Percentiles rank a stretch among this genome's conserved stretches.
Conservation (phyloP, 1,140 invertebrate genomes). For the Coenobita brevimanus region DNA sequence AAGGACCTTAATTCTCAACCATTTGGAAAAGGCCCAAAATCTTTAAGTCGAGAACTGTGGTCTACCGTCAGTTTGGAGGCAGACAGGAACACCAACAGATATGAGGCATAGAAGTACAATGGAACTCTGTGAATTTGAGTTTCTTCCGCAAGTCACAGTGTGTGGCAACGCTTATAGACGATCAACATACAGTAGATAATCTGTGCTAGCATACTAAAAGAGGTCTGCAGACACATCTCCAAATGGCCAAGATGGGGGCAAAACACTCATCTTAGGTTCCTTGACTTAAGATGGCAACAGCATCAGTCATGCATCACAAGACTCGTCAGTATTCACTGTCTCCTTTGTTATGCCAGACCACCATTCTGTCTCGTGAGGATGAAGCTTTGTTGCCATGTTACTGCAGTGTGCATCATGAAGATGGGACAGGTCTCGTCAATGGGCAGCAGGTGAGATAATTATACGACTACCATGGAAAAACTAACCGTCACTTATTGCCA, state of each 20-base stretch:
- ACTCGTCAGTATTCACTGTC: conserved; percentile 19
- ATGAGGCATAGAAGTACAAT: conserved; percentile 11
- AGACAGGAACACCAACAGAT: conserved; percentile 15
- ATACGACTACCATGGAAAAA: conserved; percentile 13
- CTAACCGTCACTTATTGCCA: background rate
- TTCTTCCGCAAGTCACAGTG: background rate
- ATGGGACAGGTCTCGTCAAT: background rate
- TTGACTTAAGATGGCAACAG: conserved; percentile 11
- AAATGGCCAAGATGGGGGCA: conserved; percentile 21
- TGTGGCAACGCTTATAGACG: conserved; percentile 20
- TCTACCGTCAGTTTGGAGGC: background rate
- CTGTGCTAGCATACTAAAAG: conserved; percentile 22
- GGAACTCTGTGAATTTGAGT: conserved; percentile 7
- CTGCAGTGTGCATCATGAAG: conserved; percentile 7
- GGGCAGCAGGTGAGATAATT: background rate
- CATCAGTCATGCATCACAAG: conserved; percentile 24
- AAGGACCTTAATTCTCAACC: background rate
- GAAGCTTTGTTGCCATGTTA: conserved; percentile 6
- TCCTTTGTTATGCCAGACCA: conserved; percentile 31
- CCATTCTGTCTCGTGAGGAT: too few relatives aligned
- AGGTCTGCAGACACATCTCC: conserved; percentile 22
- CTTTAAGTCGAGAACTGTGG: conserved; percentile 5
- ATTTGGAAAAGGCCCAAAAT: background rate
- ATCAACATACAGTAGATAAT: conserved; percentile 20
- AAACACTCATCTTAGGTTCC: conserved; percentile 23